phyloP scores from a whole-genome alignment of 2,888 invertebrate species.

The Tetragonisca angustula region DNA sequence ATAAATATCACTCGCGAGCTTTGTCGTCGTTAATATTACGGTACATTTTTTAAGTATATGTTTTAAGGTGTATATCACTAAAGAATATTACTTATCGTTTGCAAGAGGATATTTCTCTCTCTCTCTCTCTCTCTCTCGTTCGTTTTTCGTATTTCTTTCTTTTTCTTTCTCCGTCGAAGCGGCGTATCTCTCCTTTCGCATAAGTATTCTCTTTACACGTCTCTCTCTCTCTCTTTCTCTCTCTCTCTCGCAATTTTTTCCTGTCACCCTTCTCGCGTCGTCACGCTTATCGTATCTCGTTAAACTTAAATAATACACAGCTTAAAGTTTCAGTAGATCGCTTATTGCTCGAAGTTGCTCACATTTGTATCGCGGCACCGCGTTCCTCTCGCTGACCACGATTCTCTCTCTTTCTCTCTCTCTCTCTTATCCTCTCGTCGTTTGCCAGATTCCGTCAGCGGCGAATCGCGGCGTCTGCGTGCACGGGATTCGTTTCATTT shows the following conservation, averaged over 20 bases:
- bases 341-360: conserved; percentile 81
- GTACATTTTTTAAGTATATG: conserved; percentile 66
- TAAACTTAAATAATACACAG: conserved; percentile 60
- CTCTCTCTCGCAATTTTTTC: conserved; percentile 2
- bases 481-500: background rate
- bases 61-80: conserved; percentile 73
- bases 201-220: conserved; percentile 19
- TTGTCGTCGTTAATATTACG: conserved; percentile 69
- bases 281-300: conserved; percentile 46
- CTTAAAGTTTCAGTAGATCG: conserved; percentile 75
- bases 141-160: background rate
- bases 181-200: conserved; percentile 1
- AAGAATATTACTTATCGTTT: conserved; percentile 76
- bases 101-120: conserved; percentile 48
- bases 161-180: conserved; percentile 1
- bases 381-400: conserved; percentile 38
- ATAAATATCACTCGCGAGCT: conserved; percentile 74
- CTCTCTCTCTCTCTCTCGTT: conserved; percentile 7
- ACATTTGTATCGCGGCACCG: conserved; percentile 57
- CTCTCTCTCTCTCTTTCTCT: conserved; percentile 22
- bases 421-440: background rate
- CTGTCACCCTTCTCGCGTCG: background rate
- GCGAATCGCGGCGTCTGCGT: conserved; percentile 15
- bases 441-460: background rate
- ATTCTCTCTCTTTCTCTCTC: background rate